A percentile compares a stretch with the other conserved stretches of the same genome.
Conservation (phyloP, 92 coral and sea anemone species). For the Zoanthus solanderi region DNA sequence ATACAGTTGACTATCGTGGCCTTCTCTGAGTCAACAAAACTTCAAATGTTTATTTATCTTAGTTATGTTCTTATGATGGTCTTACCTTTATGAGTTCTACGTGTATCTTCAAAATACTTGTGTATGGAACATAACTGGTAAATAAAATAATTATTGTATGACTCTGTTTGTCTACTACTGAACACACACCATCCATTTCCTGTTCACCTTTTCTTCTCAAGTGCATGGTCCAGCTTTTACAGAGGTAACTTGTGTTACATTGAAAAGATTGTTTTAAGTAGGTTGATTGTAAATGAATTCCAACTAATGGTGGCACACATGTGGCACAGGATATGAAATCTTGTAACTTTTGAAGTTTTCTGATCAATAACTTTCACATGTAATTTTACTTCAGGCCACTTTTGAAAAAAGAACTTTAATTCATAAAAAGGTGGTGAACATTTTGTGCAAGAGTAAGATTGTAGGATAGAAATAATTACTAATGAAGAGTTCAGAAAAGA, state of each 20-base stretch:
- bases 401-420: too few species aligned
- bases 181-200: not conserved
- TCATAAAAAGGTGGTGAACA: too few species aligned
- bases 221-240: not conserved
- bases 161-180: not conserved
- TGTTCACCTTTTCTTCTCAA: not conserved
- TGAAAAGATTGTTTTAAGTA: not conserved
- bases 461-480: too few species aligned
- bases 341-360: too few species aligned
- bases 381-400: too few species aligned
- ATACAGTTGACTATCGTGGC: not conserved
- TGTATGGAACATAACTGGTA: not conserved
- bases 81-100: not conserved
- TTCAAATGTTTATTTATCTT: constrained; percentile 12
- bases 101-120: not conserved
- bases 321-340: too few species aligned
- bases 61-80: constrained; percentile 19
- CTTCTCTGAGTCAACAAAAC: not conserved
- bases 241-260: constrained; percentile 7
- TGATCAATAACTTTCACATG: too few species aligned
- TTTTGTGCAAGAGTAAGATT: too few species aligned
- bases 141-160: not conserved
- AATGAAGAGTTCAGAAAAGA: too few species aligned
- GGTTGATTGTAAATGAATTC: too few species aligned
- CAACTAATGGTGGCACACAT: too few species aligned